These are phyloP conservation scores for Ceramica pisi DNA, from an alignment of 2,888 invertebrate genomes.

Conservation along the genomic window DNA sequence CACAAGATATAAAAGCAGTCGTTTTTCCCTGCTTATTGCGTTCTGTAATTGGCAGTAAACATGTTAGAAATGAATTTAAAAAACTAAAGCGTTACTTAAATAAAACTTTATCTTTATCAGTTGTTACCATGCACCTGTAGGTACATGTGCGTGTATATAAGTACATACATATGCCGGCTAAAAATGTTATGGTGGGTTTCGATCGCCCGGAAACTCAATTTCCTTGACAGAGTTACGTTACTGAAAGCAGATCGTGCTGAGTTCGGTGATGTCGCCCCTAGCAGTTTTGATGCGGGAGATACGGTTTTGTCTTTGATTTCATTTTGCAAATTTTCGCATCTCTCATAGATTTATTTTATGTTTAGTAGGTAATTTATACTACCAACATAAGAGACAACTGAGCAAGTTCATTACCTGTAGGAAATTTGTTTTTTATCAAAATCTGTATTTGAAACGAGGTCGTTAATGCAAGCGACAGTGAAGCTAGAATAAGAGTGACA, in stretches of 20 bases:
- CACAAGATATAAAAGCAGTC: slow-evolving; percentile 68
- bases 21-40: slow-evolving; percentile 67
- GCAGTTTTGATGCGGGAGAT: slow-evolving; percentile 55
- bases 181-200: slow-evolving; percentile 52
- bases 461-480: slow-evolving; percentile 4
- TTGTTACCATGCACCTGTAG: slow-evolving; percentile 1
- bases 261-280: slow-evolving; percentile 52
- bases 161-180: slow-evolving; percentile 11
- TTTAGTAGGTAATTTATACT: neutral
- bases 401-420: neutral
- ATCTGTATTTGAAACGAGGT: neutral
- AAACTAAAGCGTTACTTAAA: slow-evolving; percentile 7
- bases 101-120: neutral
- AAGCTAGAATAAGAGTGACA: neutral
- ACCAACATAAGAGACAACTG: neutral
- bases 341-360: slow-evolving; percentile 7
- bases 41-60: slow-evolving; percentile 67
- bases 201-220: slow-evolving; percentile 75
- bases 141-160: neutral
- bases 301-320: slow-evolving; percentile 46
- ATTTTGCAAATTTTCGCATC: slow-evolving; percentile 40
- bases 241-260: slow-evolving; percentile 61
- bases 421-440: too few relatives aligned
- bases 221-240: slow-evolving; percentile 77
- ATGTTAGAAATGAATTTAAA: slow-evolving; percentile 49